Evolutionary conservation across 2,113 vertebrate genomes (phyloP).

Genomic region (Delphinapterus leucas): DNA sequence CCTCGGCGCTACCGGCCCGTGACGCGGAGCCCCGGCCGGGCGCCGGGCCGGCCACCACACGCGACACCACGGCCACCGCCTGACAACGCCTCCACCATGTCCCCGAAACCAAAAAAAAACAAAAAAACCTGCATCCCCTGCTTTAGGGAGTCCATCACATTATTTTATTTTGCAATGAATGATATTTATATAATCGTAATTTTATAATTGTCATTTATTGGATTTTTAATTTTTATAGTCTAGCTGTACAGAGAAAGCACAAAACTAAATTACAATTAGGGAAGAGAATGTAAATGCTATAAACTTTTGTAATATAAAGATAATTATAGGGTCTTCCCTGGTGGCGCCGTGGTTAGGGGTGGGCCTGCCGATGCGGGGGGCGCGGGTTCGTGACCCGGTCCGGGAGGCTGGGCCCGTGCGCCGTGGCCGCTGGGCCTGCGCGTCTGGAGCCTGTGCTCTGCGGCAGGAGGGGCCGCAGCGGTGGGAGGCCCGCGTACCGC

Average conservation of each 20-base stretch:
- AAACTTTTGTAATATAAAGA: neutral
- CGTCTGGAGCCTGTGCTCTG: too few species aligned
- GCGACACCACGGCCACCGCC: too few species aligned
- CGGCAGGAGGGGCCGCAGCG: rapidly evolving
- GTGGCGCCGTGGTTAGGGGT: too few species aligned
- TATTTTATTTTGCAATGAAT: neutral
- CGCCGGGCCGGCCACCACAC: too few species aligned
- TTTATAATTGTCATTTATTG: neutral
- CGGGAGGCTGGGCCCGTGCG: too few species aligned
- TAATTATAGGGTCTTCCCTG: neutral
- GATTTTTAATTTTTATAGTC: neutral
- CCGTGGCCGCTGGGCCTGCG: too few species aligned
- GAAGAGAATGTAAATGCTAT: neutral
- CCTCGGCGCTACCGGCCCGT: too few species aligned
- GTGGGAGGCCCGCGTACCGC: too few species aligned
- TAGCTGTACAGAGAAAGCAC: neutral
- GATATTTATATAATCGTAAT: neutral
- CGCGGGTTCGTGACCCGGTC: too few species aligned
- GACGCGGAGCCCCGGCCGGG: too few species aligned
- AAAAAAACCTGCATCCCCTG: neutral
- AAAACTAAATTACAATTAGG: slow-evolving; percentile 20
- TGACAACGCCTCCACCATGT: too few species aligned
- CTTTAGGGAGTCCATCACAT: neutral
- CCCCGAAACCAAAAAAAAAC: neutral
- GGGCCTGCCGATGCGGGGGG: too few species aligned